Base-by-base conservation (phyloP, 2,797 vertebrate species). In the Ciconia nigra region DNA sequence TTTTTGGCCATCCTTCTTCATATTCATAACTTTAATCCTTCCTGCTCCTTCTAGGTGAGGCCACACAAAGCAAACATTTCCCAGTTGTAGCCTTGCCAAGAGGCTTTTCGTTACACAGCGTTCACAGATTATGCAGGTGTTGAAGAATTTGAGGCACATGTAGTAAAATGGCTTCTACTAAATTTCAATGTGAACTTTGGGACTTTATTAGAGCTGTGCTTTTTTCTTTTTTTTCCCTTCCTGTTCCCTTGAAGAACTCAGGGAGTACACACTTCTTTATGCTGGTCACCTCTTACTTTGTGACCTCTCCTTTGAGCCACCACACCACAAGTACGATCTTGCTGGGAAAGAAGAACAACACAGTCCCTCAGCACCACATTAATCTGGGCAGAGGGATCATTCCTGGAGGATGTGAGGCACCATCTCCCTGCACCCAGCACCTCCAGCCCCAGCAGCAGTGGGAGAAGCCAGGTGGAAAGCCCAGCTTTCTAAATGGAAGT, bases 21-120 rank as follows among this genome's bases (percentile, higher is more conserved):
- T 69, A 93, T 59, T 95, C 31, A 81, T 54, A 72, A 57, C 41
- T 83, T 81, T 84, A 96, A 95, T 94, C 73, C 77, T 82, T 89
- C 67, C 67, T 83, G 55, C 31, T 84, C 47, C 78, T 91, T 55
- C 87, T 73, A 70, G 65, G 15, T 46, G 49, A 93, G 81, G 52
- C 70, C 41, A 84, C 70, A 55, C 57, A 94, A 91, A 83, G 49
- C n/a, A 83, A 95, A 84, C 41, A 82, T 86, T 88, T 87, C 66
- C 63, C 62, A 89, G 15, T 11, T 57, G 73, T 66, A 87, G 49
- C 57, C 47, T 69, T 70, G 80, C 80, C 63, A 95, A 89, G 77
- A 94, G 33, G 69, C 51, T 84, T 95, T 95, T 76, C 0, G 0
- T 84, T 90, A 66, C 57, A 39, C 42, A 84, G 80, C 42, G 88